Conservation (phyloP, 2,113 vertebrate genomes). For the Numenius arquata region DNA sequence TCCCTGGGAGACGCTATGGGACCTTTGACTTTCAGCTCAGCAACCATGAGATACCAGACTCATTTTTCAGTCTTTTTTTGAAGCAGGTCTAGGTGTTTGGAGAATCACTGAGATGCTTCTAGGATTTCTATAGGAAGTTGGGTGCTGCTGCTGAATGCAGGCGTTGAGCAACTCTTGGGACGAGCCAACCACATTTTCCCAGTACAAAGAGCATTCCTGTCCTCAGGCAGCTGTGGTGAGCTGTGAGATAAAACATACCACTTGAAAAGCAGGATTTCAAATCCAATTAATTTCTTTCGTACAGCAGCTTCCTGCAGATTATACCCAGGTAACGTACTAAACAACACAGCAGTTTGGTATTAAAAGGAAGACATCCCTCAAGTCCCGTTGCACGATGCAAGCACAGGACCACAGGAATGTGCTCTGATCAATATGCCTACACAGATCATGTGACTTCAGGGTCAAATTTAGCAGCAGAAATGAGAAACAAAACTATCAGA, state of each 20-base stretch:
- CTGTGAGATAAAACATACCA: not conserved
- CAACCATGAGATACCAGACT: not conserved
- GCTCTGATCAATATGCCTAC: not conserved
- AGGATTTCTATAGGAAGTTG: not conserved
- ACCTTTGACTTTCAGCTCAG: not conserved
- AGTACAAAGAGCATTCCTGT: not conserved
- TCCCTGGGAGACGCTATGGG: not conserved
- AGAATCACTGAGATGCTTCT: not conserved
- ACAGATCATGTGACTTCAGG: not conserved
- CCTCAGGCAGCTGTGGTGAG: not conserved
- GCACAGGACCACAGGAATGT: not conserved
- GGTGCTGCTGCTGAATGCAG: not conserved
- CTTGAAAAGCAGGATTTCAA: not conserved
- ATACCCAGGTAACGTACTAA: not conserved
- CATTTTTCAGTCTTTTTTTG: not conserved
- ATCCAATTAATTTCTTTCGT: not conserved
- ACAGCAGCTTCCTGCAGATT: not conserved
- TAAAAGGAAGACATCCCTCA: not conserved
- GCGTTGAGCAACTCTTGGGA: not conserved
- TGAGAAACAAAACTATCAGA: not conserved
- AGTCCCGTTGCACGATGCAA: not conserved
- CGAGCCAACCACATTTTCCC: not conserved
- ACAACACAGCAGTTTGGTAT: not conserved
- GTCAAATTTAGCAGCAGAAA: not conserved
- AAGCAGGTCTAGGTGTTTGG: not conserved